Conservation (phyloP, 92 coral and sea anemone genomes). For the Epizoanthus ramosus region DNA sequence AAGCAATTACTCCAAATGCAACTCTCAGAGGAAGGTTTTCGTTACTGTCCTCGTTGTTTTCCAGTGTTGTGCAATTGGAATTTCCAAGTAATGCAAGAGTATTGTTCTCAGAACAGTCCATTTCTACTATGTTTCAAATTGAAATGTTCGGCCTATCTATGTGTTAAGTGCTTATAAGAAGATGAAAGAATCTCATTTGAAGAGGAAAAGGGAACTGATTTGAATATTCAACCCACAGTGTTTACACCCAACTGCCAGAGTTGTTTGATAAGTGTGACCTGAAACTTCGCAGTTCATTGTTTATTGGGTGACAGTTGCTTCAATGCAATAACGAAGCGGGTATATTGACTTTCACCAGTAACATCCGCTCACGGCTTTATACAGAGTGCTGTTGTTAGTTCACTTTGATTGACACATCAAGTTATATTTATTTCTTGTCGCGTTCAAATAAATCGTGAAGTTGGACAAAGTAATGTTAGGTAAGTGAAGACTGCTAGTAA, state of each 20-base stretch:
- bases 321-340: not conserved
- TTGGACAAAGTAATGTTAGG: too few relatives aligned
- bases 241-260: not conserved
- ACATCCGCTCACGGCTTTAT: not conserved
- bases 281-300: not conserved
- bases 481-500: too few relatives aligned
- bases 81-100: not conserved
- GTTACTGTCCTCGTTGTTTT: not conserved
- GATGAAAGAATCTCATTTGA: not conserved
- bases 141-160: too few relatives aligned
- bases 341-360: not conserved
- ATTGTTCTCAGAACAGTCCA: not conserved
- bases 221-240: constrained; percentile 2
- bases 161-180: too few relatives aligned
- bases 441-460: too few relatives aligned
- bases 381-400: not conserved
- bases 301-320: not conserved
- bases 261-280: not conserved
- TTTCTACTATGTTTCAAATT: not conserved
- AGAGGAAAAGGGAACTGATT: not conserved
- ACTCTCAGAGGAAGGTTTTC: not conserved
- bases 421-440: too few relatives aligned
- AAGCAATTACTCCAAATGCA: constrained; percentile 7
- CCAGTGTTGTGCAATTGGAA: not conserved
- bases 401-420: not conserved